These are phyloP conservation scores for Psittacula echo DNA, from an alignment of 2,797 vertebrate genomes.

Conservation along the genomic window DNA sequence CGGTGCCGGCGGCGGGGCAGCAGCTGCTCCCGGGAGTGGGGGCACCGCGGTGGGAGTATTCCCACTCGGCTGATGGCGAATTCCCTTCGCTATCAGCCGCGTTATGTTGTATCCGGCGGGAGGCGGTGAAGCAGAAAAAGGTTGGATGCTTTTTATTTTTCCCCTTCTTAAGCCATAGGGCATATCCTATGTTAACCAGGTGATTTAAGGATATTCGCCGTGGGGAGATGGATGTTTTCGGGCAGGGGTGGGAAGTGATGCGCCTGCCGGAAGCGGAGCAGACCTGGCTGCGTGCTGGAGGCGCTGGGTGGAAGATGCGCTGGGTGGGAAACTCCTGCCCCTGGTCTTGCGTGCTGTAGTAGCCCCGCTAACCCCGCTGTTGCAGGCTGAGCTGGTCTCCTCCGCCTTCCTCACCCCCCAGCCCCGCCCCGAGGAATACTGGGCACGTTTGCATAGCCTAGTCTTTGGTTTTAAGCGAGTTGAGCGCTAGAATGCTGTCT, in stretches of 20 bases:
- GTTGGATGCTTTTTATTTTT: neutral
- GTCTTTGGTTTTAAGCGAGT: conserved; percentile 26
- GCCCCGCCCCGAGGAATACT: conserved; percentile 18
- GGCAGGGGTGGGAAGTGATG: conserved; percentile 4
- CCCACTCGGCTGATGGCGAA: neutral
- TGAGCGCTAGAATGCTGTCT: conserved; percentile 14
- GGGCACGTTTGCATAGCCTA: conserved; percentile 29
- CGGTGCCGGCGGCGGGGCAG: neutral
- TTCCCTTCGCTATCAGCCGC: neutral
- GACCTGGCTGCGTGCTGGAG: neutral
- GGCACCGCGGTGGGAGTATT: neutral
- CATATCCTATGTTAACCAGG: neutral
- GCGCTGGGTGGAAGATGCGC: conserved; percentile 25
- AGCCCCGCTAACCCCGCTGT: neutral
- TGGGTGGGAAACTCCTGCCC: conserved; percentile 37
- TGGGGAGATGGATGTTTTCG: neutral
- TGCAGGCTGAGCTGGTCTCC: conserved; percentile 31
- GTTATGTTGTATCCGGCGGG: neutral
- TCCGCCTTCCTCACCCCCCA: neutral
- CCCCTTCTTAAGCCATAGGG: neutral
- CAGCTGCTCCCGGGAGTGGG: neutral
- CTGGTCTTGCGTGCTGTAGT: conserved; percentile 33
- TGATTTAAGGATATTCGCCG: neutral
- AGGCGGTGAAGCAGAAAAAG: neutral
- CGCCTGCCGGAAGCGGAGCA: conserved; percentile 4